Conservation (phyloP, 37 sponge, comb jelly and placozoan species). For the Amphimedon queenslandica region DNA sequence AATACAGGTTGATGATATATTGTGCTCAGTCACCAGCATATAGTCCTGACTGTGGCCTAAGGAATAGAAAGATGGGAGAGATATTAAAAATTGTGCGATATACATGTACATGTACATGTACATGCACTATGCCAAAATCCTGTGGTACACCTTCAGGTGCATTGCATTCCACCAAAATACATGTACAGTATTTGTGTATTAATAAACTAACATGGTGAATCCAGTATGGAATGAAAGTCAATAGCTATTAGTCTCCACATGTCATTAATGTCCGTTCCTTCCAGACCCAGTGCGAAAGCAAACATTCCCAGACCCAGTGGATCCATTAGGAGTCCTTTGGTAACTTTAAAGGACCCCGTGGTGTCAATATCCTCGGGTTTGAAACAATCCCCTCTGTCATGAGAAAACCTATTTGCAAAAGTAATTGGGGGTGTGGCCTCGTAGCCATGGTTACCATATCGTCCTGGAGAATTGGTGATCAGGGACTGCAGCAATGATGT, state of each 20-base stretch:
- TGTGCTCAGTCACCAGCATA: constrained; percentile 16
- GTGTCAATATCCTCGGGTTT: constrained; percentile 11
- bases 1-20: constrained; percentile 2
- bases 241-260: constrained; percentile 41
- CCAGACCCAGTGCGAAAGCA: constrained; percentile 46
- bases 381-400: constrained; percentile 65
- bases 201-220: constrained; percentile 19
- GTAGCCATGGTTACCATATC: constrained; percentile 23
- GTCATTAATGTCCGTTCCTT: constrained; percentile 1
- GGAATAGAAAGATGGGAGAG: no score
- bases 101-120: not conserved
- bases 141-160: no score
- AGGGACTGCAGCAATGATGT: constrained; percentile 33
- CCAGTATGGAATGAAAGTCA: constrained; percentile 27
- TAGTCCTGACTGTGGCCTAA: constrained; percentile 35
- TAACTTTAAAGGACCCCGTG: constrained; percentile 20
- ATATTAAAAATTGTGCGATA: not conserved
- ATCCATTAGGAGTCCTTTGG: constrained; percentile 41
- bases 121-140: no score
- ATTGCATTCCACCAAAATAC: no score
- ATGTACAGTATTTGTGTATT: not conserved
- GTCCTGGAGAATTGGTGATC: constrained; percentile 1
- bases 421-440: not conserved
- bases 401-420: constrained; percentile 50
- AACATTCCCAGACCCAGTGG: constrained; percentile 20